phyloP scores from a whole-genome alignment of 1,140 invertebrate species.

The Drosophila navojoa region DNA sequence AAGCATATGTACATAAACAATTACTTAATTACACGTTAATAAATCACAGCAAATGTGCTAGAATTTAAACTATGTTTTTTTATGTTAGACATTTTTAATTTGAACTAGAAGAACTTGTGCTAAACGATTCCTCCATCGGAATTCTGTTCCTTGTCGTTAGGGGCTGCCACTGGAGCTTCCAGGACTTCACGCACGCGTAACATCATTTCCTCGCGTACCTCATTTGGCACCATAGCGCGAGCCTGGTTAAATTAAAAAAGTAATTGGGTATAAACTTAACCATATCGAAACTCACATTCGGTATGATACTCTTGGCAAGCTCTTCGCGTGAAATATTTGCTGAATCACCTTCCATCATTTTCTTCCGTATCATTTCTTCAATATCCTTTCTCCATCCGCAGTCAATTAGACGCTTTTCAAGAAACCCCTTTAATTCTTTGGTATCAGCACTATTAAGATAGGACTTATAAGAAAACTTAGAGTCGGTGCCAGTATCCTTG shows the following conservation, averaged over 20 bases:
- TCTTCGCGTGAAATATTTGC: constrained; percentile 91
- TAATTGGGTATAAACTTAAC: background rate
- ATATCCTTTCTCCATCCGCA: constrained; percentile 96
- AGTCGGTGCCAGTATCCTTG: constrained; percentile 41
- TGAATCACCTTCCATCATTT: constrained; percentile 89
- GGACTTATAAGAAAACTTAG: background rate
- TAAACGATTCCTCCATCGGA: background rate
- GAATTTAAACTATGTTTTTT: constrained; percentile 39
- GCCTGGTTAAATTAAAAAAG: constrained; percentile 85
- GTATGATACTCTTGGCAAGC: constrained; percentile 91
- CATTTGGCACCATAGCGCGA: constrained; percentile 92
- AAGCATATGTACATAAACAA: constrained; percentile 47
- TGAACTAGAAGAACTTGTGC: constrained; percentile 8
- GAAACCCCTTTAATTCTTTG: constrained; percentile 88
- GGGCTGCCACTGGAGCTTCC: constrained; percentile 1
- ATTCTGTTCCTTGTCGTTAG: background rate
- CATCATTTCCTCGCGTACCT: constrained; percentile 94
- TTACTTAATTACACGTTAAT: constrained; percentile 61
- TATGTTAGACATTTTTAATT: background rate
- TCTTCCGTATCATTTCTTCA: constrained; percentile 91
- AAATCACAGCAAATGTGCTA: constrained; percentile 50
- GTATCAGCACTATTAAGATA: constrained; percentile 12
- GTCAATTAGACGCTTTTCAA: constrained; percentile 91
- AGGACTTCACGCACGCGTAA: constrained; percentile 83
- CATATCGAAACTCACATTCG: constrained; percentile 63